Conservation (phyloP, 2,888 invertebrate genomes). For the Ectropis crepuscularia region DNA sequence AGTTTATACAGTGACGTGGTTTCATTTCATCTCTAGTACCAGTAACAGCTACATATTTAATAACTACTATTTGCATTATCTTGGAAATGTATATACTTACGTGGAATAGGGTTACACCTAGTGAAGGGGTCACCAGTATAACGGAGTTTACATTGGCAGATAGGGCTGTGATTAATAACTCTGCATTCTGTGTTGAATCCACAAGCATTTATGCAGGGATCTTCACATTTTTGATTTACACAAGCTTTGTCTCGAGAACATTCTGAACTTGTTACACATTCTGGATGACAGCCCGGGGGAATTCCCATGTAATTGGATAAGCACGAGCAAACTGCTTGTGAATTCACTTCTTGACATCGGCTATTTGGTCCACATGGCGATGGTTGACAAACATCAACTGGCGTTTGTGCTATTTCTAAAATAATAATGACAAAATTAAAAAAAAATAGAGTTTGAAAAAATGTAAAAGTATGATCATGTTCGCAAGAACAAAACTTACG, state of each 20-base stretch:
- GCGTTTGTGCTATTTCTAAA: conserved; percentile 59
- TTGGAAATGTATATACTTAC: conserved; percentile 62
- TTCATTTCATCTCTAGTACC: no score
- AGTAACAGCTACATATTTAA: no score
- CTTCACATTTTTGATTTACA: conserved; percentile 89
- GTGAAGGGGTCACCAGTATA: conserved; percentile 89
- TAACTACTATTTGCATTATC: no score
- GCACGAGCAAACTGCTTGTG: conserved; percentile 91
- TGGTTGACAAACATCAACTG: conserved; percentile 86
- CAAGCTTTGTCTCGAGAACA: conserved; percentile 90
- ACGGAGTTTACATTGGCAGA: conserved; percentile 88
- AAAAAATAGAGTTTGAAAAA: conserved; percentile 1
- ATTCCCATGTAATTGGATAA: conserved; percentile 88
- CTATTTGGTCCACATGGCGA: conserved; percentile 92
- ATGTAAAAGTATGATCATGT: conserved; percentile 12
- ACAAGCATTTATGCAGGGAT: conserved; percentile 90
- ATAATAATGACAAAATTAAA: conserved; percentile 22
- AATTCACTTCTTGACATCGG: conserved; percentile 89
- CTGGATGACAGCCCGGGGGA: conserved; percentile 91
- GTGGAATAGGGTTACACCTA: conserved; percentile 82
- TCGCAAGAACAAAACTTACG: conserved; percentile 74
- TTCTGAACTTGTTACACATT: conserved; percentile 91
- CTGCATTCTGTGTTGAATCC: conserved; percentile 89
- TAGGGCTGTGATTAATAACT: conserved; percentile 91
- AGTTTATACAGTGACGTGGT: no score